Evolutionary conservation across 2,797 vertebrate genomes (phyloP), one percentile per base, ranked within the genome.

Genomic region (Basileuterus tristriatus): DNA sequence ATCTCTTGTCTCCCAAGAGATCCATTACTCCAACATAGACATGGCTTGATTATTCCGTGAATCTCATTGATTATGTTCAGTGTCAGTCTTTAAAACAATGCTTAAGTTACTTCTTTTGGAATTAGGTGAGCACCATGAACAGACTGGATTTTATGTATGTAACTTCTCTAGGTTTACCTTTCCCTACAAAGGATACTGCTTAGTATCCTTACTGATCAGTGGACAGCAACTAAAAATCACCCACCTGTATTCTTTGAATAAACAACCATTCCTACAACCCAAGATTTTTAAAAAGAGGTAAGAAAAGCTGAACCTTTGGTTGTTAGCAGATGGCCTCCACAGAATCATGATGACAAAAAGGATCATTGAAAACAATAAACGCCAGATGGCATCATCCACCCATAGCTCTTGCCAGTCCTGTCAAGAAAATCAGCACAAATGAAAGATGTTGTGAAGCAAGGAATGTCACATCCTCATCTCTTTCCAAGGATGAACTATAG

Each of bases 361-460:
- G 79, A 99, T 99, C 98, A 99, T 99, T 92, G 99, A 99, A 97
- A 99, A 99, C 68, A 99, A 97, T 49, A 99, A 98, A 32, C 99
- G 98, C 99, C 99, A 99, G 97, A 99, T 99, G 69, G 99, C 99
- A 96, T 99, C 99, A 59, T 99, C 99, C 8, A 99, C 99, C 99
- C 99, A 99, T 37, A 99, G 96, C 95, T 99, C 99, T 93, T 98
- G 98, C 99, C 99, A 99, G 87, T 99, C 99, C 99, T 99, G 96
- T 77, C 90, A 84, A 89, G 70, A 68, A 65, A 70, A 75, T 79
- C 10, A 95, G 37, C 60, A 91, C 24, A 75, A 87, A 67, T 30
- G 46, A 59, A 71, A 89, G 36, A 56, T 13, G 26, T 12, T 55
- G 34, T 17, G 9, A 76, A 71, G 36, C 55, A 60, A 39, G 30